Percentiles rank a stretch among this genome's conserved stretches.
These are phyloP conservation scores for Myotis myotis DNA, from an alignment of 2,797 vertebrate species.

Conservation along the genomic window DNA sequence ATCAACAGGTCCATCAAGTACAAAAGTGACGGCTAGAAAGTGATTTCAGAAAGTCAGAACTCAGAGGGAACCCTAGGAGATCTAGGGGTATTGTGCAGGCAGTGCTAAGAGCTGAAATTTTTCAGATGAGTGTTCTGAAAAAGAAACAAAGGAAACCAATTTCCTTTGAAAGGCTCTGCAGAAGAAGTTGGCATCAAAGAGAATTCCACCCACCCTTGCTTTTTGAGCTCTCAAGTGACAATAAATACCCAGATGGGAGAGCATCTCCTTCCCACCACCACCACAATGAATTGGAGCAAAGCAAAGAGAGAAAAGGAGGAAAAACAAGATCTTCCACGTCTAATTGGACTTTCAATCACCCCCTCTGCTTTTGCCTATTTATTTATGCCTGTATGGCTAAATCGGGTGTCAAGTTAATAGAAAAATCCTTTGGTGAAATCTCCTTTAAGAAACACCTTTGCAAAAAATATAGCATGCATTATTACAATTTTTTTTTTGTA, in stretches of 20 bases:
- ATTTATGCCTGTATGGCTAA: constrained; percentile 45
- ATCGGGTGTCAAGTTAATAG: constrained; percentile 79
- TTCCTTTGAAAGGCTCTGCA: constrained; percentile 18
- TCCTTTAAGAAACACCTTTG: constrained; percentile 67
- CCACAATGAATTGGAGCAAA: constrained; percentile 61
- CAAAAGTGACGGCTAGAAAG: not conserved
- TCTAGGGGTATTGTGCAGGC: not conserved
- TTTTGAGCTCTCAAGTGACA: not conserved
- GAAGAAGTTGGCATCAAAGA: constrained; percentile 36
- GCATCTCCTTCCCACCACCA: constrained; percentile 15
- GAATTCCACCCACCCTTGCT: not conserved
- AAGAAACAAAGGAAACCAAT: not conserved
- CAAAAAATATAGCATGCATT: constrained; percentile 74
- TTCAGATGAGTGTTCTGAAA: constrained; percentile 18
- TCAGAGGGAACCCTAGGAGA: not conserved
- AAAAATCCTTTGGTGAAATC: constrained; percentile 81
- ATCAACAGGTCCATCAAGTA: constrained; percentile 72
- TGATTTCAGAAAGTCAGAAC: not conserved
- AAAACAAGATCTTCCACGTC: constrained; percentile 23
- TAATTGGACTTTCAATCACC: constrained; percentile 74
- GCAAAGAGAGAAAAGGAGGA: not conserved
- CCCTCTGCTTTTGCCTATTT: constrained; percentile 45
- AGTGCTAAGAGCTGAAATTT: not conserved
- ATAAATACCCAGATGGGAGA: not conserved
- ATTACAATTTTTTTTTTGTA: constrained; percentile 72